phyloP scores from a whole-genome alignment of 92 coral and sea anemone species.

The Porites lobata region DNA sequence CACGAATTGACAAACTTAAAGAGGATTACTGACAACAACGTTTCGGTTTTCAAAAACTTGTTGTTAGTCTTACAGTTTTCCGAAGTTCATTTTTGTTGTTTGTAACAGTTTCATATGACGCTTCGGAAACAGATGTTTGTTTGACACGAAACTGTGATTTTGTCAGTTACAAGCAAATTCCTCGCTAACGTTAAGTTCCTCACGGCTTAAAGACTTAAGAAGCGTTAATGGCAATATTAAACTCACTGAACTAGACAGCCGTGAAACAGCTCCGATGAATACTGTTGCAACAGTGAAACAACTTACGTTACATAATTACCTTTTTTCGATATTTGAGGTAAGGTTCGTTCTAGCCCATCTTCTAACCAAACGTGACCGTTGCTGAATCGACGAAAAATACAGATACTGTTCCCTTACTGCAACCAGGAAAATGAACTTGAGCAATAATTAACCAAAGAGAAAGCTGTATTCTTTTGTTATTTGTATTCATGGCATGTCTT shows the following conservation, averaged over 20 bases:
- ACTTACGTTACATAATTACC: neutral
- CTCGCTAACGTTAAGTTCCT: too few species aligned
- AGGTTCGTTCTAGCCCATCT: neutral
- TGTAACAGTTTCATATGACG: neutral
- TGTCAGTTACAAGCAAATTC: too few species aligned
- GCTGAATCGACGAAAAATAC: neutral
- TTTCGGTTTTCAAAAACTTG: neutral
- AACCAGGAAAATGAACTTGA: neutral
- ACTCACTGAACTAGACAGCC: neutral
- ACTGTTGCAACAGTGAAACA: neutral
- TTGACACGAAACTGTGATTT: neutral
- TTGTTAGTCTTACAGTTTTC: too few species aligned
- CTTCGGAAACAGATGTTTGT: neutral
- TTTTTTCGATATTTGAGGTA: neutral
- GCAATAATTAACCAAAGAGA: neutral
- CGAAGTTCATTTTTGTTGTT: neutral
- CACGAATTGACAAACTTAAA: neutral
- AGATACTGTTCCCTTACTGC: neutral
- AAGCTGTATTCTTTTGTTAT: slow-evolving; percentile 1
- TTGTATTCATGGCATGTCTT: slow-evolving; percentile 4
- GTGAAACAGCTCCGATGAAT: neutral
- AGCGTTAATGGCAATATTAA: neutral
- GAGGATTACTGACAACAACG: neutral
- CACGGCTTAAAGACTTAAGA: neutral
- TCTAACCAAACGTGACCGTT: neutral